Evolutionary conservation across 2,113 vertebrate genomes (phyloP), one percentile per base, ranked within the genome.

Genomic region (Indri indri): DNA sequence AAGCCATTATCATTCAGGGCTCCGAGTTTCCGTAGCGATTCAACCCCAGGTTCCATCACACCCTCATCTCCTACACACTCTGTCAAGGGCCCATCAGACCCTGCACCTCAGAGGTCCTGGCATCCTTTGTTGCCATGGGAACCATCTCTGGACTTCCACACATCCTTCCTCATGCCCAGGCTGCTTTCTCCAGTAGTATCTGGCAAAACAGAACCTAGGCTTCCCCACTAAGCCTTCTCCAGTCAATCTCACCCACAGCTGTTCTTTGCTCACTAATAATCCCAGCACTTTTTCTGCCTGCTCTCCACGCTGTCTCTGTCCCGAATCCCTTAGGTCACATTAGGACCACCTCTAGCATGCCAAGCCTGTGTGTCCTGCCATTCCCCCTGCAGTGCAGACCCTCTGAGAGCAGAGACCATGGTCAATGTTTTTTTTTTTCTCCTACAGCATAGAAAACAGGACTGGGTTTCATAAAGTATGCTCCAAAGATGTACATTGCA

Each of bases 111-210:
- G 61, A 22, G 17, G 16, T 50, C 18, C 34, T 14, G 18, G 34
- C 70, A 73, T 86, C 85, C 73, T 83, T 73, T 12, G 25, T 89
- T 79, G 40, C 80, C 92, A 71, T 79, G 47, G 83, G 23, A 82
- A 82, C 66, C 37, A 27, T 8, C 23, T 30, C 57, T 30, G 63
- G 52, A 54, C 65, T 96, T 81, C 30, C 20, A 11, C 27, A 34
- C 6, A 23, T 11, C 6, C 34, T 37, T 54, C 54, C 61, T n/a
- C 65, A 25, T 16, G 37, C 30, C 66, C 42, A 68, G 52, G 23
- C 17, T 8, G 8, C 42, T 54, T 89, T 61, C 65, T 88, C 71
- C 63, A 82, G 25, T 45, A 14, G 63, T 30, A 70, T 59, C 71
- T 74, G 57, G 47, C 22, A 68, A 83, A 90, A 63, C 9, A 37